Evolutionary conservation across 2,797 vertebrate species (phyloP), one percentile per base, ranked within the genome.

Genomic region (Molothrus aeneus): DNA sequence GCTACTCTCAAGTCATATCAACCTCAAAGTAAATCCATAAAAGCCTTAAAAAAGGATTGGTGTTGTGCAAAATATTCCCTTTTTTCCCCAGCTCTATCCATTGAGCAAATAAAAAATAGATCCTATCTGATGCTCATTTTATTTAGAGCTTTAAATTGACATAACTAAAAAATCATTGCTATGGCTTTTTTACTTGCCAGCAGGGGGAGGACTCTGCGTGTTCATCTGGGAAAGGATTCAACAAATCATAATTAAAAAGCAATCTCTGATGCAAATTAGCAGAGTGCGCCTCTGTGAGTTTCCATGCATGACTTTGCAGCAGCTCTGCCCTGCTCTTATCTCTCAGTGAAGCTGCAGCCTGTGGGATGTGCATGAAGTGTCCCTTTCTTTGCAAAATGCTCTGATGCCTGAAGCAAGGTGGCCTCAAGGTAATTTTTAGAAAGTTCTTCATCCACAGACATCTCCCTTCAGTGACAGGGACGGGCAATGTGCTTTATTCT

Each of bases 171-270:
- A 60, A 32, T 20, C 17, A 20, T 31, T 71, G 38, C 32, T 65
- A 4, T 20, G 9, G 38, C 11, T 80, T 73, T 84, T 79, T 72
- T 38, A 51, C 45, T 84, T 92, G 48, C 97, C 97, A 95, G 91
- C 68, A 95, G 96, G 82, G 93, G 96, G 97, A 92, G 81, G 66
- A 53, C 68, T 66, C 48, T 61, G 54, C 80, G 25, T 79, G 38
- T 54, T 86, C 75, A 70, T 75, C 53, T 59, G 64, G 65, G 45
- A 21, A 50, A 32, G 13, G 40, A 68, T 75, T 86, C 63, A 53
- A 89, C 42, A 80, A 78, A 54, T 48, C 59, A 21, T 71, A 81
- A 61, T 65, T 50, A 21, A 28, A 91, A 85, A 86, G 36, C 4
- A 29, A 40, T 68, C 40, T 45, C n/a, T 68, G 42, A 70, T 68